A percentile compares a stretch with the other conserved stretches of the same genome.
Conservation (phyloP, 2,888 invertebrate genomes). For the Apotomis capreana region DNA sequence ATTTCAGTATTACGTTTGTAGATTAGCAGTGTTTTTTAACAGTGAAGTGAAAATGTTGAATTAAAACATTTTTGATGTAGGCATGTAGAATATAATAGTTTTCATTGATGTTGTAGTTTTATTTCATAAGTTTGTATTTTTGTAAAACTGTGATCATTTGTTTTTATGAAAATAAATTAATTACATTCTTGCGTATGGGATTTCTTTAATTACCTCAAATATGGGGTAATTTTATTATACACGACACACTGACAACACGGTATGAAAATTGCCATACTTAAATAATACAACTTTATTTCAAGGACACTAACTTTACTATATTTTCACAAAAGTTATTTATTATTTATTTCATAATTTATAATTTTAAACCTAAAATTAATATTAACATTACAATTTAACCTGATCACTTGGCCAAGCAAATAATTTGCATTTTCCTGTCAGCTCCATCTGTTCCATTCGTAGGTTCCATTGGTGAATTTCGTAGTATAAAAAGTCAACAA, state of each 20-base stretch:
- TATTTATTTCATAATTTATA: not conserved
- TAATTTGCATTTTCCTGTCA: too few relatives aligned
- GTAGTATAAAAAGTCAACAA: too few relatives aligned
- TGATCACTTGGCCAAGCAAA: too few relatives aligned
- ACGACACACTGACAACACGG: not conserved
- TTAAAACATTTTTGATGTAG: conserved; percentile 12
- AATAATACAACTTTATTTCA: not conserved
- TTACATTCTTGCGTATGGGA: not conserved
- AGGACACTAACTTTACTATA: too few relatives aligned
- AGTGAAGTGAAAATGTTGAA: not conserved
- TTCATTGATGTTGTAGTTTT: conserved; percentile 36
- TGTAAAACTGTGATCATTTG: conserved; percentile 40
- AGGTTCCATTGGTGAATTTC: too few relatives aligned
- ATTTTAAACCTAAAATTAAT: not conserved
- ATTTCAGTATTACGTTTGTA: conserved; percentile 13
- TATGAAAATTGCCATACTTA: conserved; percentile 1
- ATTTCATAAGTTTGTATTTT: conserved; percentile 39
- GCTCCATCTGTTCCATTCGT: too few relatives aligned
- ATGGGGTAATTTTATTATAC: not conserved
- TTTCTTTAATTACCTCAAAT: not conserved
- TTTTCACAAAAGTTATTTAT: too few relatives aligned
- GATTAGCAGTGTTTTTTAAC: conserved; percentile 4
- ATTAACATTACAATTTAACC: too few relatives aligned
- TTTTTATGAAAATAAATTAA: conserved; percentile 35
- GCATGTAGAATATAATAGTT: conserved; percentile 12